Base-by-base conservation (phyloP, 1,140 invertebrate genomes). In the Saxidomus purpurata region DNA sequence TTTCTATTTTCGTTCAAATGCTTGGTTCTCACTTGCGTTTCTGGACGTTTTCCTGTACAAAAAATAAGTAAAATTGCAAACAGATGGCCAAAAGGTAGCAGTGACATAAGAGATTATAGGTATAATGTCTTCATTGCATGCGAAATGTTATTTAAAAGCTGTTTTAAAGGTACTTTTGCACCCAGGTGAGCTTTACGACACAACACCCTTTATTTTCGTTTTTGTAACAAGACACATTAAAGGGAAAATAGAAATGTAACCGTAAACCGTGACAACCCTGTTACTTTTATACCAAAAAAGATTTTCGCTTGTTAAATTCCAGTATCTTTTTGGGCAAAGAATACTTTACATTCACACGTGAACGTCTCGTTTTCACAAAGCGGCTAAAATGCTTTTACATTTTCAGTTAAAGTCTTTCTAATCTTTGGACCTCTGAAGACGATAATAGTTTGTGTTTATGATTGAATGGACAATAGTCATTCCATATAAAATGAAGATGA, bases 91-190 rank as follows among this genome's bases (percentile, higher is more conserved):
- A 71, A 28, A 71, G n/a, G 31, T 38, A 19, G 13, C 11, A 40
- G 31, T 71, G 67, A 71, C 67, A 71, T 38, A 71, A 71, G 31
- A 71, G 67, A 71, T 71, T 71, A 71, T 19, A 40, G 67, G 36
- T 36, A 22, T 71, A 71, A 71, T 71, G 67, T 38, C 34, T 38
- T 19, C 34, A 38, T 36, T 71, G 67, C 67, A 40, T 71, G 67
- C 28, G 31, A 38, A 71, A 71, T 19, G 11, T 13, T 71, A 71
- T 71, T 43, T 38, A 71, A 71, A 36, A 71, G 17, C 11, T 71
- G 36, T 38, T 63, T 71, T 22, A 38, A 19, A 71, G 3, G 15
- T 38, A 28, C 11, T 38, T 40, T 71, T 71, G 67, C 22, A 71
- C 34, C 22, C 67, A 40, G 67, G 67, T 71, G 67, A 71, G 67